A percentile compares a stretch with the other conserved stretches of the same genome.
Conservation (phyloP, 2,797 vertebrate species). For the Halcyon chelicuti region DNA sequence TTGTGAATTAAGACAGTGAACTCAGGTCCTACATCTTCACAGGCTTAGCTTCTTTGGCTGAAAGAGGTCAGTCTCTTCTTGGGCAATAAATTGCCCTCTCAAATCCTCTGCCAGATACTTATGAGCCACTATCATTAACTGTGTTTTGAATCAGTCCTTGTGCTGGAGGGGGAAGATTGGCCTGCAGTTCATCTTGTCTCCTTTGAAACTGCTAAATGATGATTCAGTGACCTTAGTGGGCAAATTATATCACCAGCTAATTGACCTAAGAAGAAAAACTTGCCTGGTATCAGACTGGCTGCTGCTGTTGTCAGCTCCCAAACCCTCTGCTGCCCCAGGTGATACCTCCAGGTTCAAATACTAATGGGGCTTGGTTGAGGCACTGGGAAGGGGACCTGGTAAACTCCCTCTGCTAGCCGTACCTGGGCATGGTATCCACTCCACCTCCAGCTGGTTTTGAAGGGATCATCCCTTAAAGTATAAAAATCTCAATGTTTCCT, state of each 20-base stretch:
- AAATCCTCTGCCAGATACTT: constrained; percentile 27
- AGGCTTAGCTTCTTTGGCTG: not conserved
- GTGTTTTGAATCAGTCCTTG: not conserved
- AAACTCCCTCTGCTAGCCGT: not conserved
- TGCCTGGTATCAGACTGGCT: not conserved
- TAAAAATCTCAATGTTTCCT: not conserved
- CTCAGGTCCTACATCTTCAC: not conserved
- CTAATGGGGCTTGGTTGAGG: not conserved
- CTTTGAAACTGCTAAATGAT: constrained; percentile 37
- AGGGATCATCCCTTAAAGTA: not conserved
- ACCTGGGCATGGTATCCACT: not conserved
- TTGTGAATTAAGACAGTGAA: not conserved
- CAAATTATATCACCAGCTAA: constrained; percentile 41
- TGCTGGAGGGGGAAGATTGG: constrained; percentile 22
- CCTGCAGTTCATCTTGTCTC: constrained; percentile 9
- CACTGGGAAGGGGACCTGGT: not conserved
- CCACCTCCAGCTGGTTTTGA: not conserved
- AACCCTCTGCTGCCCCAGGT: not conserved
- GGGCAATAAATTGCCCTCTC: constrained; percentile 9
- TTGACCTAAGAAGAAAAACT: constrained; percentile 39
- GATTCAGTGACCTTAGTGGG: constrained; percentile 51
- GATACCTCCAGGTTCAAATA: not conserved
- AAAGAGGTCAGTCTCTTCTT: not conserved
- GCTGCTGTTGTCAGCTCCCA: not conserved
- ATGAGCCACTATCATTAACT: constrained; percentile 26